A percentile compares a stretch with the other conserved stretches of the same genome.
Evolutionary conservation across 2,797 vertebrate species (phyloP).

Genomic region (Alosa sapidissima): DNA sequence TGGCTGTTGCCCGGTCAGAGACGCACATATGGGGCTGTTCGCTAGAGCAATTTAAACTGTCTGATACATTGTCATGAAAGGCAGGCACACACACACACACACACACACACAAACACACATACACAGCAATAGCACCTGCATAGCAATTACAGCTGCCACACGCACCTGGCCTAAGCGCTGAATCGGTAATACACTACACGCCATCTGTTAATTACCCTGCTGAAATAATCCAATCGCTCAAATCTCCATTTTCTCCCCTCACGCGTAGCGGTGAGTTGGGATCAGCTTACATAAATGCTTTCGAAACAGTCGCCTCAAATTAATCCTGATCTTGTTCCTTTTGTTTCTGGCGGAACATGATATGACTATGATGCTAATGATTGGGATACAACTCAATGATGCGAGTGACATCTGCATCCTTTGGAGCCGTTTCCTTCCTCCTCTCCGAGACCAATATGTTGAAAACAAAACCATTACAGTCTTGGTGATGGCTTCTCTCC

Average conservation of each 20-base stretch:
- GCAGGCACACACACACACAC: slow-evolving; percentile 11
- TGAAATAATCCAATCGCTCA: slow-evolving; percentile 73
- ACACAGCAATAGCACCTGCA: slow-evolving; percentile 49
- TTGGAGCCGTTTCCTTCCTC: neutral
- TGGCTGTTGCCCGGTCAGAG: neutral
- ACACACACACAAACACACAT: neutral
- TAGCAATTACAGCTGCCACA: slow-evolving; percentile 79
- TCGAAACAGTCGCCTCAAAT: neutral
- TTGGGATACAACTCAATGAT: neutral
- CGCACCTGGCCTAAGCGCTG: slow-evolving; percentile 71
- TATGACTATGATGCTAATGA: neutral
- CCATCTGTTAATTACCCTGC: slow-evolving; percentile 79
- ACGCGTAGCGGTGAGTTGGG: neutral
- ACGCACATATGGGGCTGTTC: neutral
- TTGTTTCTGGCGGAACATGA: neutral
- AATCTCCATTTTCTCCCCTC: slow-evolving; percentile 25
- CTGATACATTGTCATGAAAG: neutral
- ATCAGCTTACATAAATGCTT: slow-evolving; percentile 6
- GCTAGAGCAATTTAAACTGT: neutral
- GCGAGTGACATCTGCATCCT: neutral
- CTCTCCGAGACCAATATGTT: neutral
- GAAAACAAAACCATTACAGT: neutral
- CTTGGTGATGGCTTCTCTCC: neutral
- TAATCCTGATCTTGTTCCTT: neutral
- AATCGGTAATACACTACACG: slow-evolving; percentile 72